phyloP scores from a whole-genome alignment of 2,888 invertebrate genomes.

The Anthrax anthrax region DNA sequence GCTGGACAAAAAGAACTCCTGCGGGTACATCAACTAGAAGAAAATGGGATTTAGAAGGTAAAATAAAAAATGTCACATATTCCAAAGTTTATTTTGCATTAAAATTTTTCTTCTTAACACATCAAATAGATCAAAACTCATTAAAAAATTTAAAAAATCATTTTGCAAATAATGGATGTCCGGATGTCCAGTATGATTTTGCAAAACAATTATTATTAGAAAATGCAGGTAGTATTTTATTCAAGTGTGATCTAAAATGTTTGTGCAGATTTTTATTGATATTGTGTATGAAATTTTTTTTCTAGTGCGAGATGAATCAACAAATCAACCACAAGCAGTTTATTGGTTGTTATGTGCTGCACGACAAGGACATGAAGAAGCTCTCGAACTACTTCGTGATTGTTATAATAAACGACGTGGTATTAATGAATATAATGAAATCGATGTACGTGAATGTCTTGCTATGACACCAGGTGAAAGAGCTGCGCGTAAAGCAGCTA shows the following conservation, averaged over 20 bases:
- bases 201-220: slow-evolving; percentile 73
- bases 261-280: not conserved
- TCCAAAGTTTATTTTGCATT: not conserved
- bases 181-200: slow-evolving; percentile 75
- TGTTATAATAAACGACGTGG: slow-evolving; percentile 53
- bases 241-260: slow-evolving; percentile 23
- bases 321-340: slow-evolving; percentile 56
- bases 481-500: slow-evolving; percentile 71
- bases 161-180: slow-evolving; percentile 76
- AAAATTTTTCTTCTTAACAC: not conserved
- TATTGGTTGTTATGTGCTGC: slow-evolving; percentile 89
- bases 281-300: slow-evolving; percentile 16
- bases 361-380: slow-evolving; percentile 80
- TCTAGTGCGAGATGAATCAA: not conserved
- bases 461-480: slow-evolving; percentile 77
- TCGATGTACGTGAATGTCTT: slow-evolving; percentile 61
- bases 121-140: slow-evolving; percentile 27
- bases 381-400: slow-evolving; percentile 53
- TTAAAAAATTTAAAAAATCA: slow-evolving; percentile 42
- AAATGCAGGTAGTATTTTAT: slow-evolving; percentile 45
- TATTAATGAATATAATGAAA: slow-evolving; percentile 56
- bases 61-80: not conserved
- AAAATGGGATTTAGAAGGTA: slow-evolving; percentile 35
- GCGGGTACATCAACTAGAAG: slow-evolving; percentile 23
- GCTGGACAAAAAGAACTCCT: slow-evolving; percentile 31